A percentile compares a stretch with the other conserved stretches of the same genome.
Evolutionary conservation across 1,140 invertebrate genomes (phyloP).

Genomic region (Philaenus spumarius): DNA sequence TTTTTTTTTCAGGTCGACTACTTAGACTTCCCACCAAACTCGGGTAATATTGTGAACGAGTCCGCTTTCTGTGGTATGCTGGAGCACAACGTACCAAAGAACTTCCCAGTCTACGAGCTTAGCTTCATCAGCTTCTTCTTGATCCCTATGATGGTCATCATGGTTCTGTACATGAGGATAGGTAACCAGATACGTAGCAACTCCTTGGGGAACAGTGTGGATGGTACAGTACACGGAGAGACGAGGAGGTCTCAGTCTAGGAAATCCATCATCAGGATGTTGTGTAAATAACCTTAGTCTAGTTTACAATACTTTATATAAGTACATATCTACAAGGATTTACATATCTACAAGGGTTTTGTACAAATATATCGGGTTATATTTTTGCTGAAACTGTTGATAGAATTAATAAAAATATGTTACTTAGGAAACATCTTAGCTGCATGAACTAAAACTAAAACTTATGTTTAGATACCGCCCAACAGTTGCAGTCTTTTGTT

Average conservation of each 20-base stretch:
- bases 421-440: no score
- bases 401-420: no score
- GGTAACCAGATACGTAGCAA: slow-evolving; percentile 47
- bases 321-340: no score
- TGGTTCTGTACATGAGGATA: slow-evolving; percentile 71
- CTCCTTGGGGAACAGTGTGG: slow-evolving; percentile 44
- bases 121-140: slow-evolving; percentile 78
- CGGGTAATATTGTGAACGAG: slow-evolving; percentile 37
- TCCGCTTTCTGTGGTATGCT: slow-evolving; percentile 72
- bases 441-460: no score
- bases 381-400: slow-evolving; percentile 60
- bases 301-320: no score
- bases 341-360: neutral
- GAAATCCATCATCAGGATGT: slow-evolving; percentile 71
- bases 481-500: no score
- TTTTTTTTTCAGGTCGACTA: slow-evolving; percentile 47
- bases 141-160: slow-evolving; percentile 70
- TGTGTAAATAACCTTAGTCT: slow-evolving; percentile 70
- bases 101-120: slow-evolving; percentile 64
- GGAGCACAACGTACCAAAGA: slow-evolving; percentile 44
- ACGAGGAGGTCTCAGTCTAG: slow-evolving; percentile 57
- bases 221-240: slow-evolving; percentile 58
- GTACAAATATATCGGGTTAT: slow-evolving; percentile 7
- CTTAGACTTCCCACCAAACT: slow-evolving; percentile 54
- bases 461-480: no score